Percentiles rank a stretch among this genome's conserved stretches.
Conservation (phyloP, 2,888 invertebrate species). For the Amphipoea oculea region DNA sequence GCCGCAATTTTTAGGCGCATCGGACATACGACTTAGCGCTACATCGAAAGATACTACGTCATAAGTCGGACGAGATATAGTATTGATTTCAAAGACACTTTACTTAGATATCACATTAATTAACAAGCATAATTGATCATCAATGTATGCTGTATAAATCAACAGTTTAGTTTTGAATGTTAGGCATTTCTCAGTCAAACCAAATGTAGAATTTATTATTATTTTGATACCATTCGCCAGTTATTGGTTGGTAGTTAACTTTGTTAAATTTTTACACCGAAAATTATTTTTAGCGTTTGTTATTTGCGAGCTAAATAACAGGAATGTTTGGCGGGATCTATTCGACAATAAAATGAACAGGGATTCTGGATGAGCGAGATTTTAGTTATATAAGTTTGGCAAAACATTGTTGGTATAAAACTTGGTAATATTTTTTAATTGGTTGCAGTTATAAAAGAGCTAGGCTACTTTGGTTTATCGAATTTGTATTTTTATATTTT, state of each 20-base stretch:
- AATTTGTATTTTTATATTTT: background rate
- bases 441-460: background rate
- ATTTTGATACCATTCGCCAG: constrained; percentile 14
- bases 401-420: constrained; percentile 7
- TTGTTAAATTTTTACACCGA: constrained; percentile 20
- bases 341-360: constrained; percentile 49
- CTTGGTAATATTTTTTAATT: constrained; percentile 41
- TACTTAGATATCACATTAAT: constrained; percentile 18
- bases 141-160: constrained; percentile 2
- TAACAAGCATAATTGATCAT: constrained; percentile 1
- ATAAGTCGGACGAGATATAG: constrained; percentile 3
- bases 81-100: constrained; percentile 52
- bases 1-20: constrained; percentile 67
- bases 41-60: constrained; percentile 30
- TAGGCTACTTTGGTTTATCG: background rate
- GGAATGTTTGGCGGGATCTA: constrained; percentile 41
- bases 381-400: constrained; percentile 40
- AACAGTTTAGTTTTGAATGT: background rate
- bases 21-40: constrained; percentile 46
- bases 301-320: constrained; percentile 50
- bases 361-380: constrained; percentile 22
- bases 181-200: background rate
- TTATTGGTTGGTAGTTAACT: constrained; percentile 22
- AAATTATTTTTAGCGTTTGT: constrained; percentile 46
- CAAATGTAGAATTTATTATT: constrained; percentile 24